phyloP scores from a whole-genome alignment of 2,797 vertebrate species.

The Pangasius larnaudii region DNA sequence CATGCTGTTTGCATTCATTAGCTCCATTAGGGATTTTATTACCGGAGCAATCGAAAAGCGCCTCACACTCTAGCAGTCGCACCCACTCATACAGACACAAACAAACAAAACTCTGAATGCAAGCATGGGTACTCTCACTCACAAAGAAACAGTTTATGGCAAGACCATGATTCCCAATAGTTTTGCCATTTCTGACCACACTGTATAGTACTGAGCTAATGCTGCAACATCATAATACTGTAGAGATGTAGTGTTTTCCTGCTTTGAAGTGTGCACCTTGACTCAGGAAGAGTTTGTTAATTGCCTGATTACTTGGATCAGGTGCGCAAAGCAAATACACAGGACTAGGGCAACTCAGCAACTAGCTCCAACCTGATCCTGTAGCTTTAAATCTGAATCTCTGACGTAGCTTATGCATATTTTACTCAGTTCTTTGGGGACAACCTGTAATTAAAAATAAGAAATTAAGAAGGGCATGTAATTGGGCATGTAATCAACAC shows the following conservation, averaged over 20 bases:
- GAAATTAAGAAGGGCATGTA: not conserved
- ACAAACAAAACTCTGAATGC: not conserved
- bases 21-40: constrained; percentile 49
- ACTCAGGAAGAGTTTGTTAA: not conserved
- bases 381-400: not conserved
- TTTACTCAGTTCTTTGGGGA: not conserved
- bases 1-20: constrained; percentile 53
- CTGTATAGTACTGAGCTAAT: not conserved
- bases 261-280: not conserved
- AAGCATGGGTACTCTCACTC: constrained; percentile 13
- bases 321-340: not conserved
- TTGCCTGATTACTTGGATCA: not conserved
- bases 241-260: not conserved
- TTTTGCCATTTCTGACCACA: not conserved
- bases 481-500: not conserved
- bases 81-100: not conserved
- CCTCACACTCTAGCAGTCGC: constrained; percentile 9
- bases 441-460: not conserved
- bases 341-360: not conserved
- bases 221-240: not conserved
- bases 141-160: not conserved
- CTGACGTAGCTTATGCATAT: not conserved
- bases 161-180: not conserved
- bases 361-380: not conserved
- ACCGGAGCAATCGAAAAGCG: constrained; percentile 26